Base-by-base conservation (phyloP, 1,140 invertebrate genomes). In the Ptiloglossa arizonensis region DNA sequence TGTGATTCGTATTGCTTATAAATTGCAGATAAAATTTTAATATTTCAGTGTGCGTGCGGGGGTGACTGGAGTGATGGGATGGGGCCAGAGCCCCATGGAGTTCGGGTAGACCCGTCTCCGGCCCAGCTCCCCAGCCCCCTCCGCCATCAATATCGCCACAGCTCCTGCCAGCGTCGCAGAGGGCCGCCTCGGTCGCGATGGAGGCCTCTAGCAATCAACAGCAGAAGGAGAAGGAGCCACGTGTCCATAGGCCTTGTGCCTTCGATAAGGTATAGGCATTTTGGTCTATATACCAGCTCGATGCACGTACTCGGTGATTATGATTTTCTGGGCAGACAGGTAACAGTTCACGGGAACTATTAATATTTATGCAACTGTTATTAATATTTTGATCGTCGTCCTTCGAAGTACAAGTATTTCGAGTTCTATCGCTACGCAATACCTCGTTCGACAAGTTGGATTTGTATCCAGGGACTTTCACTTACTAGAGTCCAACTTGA, bases 31-130 rank as follows among this genome's bases (percentile, higher is more conserved):
- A 41, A 41, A 13, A 13, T 9, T 41, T 9, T 13, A 22, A 63
- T 69, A 27, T 83, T 83, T 83, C 86, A 93, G 92, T 91, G 89
- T 89, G 86, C 87, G 91, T 90, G 91, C 90, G 90, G 90, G 91
- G 92, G 91, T 92, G 92, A 93, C 91, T 90, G 91, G 90, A 92
- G 91, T 92, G 89, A 93, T 93, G 91, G 91, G 91, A 93, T 93
- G 92, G 92, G 91, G 91, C 90, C 91, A 92, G 92, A 93, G 91
- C 91, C 91, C 92, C 91, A 93, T 93, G 92, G 92, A 92, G 92
- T 92, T 93, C 91, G 91, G 92, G 92, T 93, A 92, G 88, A 90
- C 91, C 91, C 91, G 91, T 91, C 91, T 92, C 92, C 90, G 83
- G 86, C 89, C 90, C 90, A 90, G 87, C 91, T 92, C 90, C 90